Percentiles rank a stretch among this genome's conserved stretches.
Evolutionary conservation across 2,113 vertebrate species (phyloP).

Genomic region (Coregonus clupeaformis): DNA sequence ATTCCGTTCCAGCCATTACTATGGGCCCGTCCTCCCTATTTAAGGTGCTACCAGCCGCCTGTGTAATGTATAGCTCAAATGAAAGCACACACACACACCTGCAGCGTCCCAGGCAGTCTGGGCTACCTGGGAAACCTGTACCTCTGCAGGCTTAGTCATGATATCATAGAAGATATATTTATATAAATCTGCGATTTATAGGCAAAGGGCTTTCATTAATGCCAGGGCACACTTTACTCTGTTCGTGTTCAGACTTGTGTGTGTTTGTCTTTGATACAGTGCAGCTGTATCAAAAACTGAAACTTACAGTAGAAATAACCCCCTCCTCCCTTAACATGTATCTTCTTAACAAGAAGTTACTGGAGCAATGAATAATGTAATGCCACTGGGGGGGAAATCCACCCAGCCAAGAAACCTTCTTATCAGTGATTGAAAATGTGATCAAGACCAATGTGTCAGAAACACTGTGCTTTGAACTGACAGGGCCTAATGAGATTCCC

Average conservation of each 20-base stretch:
- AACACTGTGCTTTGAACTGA: conserved; percentile 1
- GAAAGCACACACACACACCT: conserved; percentile 16
- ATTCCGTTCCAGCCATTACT: no score
- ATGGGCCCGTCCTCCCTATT: no score
- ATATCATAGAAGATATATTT: conserved; percentile 33
- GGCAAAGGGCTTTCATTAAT: conserved; percentile 22
- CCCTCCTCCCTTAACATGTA: no score
- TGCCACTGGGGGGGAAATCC: neutral
- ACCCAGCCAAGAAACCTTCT: neutral
- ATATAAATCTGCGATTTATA: conserved; percentile 25
- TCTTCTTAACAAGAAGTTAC: no score
- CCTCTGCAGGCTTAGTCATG: conserved; percentile 27
- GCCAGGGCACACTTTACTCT: conserved; percentile 4
- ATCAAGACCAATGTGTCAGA: neutral
- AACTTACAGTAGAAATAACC: no score
- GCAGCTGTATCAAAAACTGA: no score
- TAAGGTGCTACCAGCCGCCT: no score
- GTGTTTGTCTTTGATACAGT: no score
- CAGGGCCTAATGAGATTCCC: conserved; percentile 29
- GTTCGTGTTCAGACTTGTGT: conserved; percentile 30
- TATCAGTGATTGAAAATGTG: neutral
- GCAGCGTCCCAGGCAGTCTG: conserved; percentile 24
- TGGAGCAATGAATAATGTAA: no score
- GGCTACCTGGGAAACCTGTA: conserved; percentile 31
- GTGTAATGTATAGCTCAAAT: no score